phyloP scores from a whole-genome alignment of 2,113 vertebrate genomes.

The Chaetodon trifascialis region DNA sequence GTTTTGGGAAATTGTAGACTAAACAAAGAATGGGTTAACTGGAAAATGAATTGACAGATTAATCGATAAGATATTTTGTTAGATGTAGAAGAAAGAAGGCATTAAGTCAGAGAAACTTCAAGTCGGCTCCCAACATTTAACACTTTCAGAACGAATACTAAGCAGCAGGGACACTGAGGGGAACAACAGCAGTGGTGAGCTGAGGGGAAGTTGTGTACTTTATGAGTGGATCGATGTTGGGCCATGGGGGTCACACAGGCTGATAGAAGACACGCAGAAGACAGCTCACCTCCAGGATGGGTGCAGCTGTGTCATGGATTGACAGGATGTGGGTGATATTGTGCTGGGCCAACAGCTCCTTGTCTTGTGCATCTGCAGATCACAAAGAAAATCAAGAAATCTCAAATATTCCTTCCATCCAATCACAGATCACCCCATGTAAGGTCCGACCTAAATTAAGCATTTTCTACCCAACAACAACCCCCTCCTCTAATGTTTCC shows the following conservation, averaged over 20 bases:
- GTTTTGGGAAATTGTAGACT: background rate
- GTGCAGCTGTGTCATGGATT: conserved; percentile 92
- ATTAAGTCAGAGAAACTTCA: background rate
- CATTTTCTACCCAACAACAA: conserved; percentile 65
- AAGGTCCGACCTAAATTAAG: conserved; percentile 47
- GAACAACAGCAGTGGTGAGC: background rate
- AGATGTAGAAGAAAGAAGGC: background rate
- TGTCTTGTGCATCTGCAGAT: conserved; percentile 89
- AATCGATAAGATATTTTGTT: too few relatives aligned
- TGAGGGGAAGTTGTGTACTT: conserved; percentile 1
- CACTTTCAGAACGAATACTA: conserved; percentile 51
- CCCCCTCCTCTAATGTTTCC: conserved; percentile 57
- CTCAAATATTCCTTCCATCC: background rate
- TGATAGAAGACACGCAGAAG: background rate
- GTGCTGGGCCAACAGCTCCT: conserved; percentile 89
- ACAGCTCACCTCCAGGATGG: conserved; percentile 90
- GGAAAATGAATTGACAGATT: background rate
- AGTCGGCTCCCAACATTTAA: conserved; percentile 6
- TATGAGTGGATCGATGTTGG: background rate
- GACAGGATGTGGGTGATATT: conserved; percentile 95
- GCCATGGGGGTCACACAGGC: conserved; percentile 7
- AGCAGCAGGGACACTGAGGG: conserved; percentile 12
- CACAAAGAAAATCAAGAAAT: conserved; percentile 24
- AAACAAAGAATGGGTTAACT: background rate
- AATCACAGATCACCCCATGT: conserved; percentile 24